These are phyloP conservation scores for Pelochelys cantorii DNA, from an alignment of 2,797 vertebrate species.

Conservation along the genomic window DNA sequence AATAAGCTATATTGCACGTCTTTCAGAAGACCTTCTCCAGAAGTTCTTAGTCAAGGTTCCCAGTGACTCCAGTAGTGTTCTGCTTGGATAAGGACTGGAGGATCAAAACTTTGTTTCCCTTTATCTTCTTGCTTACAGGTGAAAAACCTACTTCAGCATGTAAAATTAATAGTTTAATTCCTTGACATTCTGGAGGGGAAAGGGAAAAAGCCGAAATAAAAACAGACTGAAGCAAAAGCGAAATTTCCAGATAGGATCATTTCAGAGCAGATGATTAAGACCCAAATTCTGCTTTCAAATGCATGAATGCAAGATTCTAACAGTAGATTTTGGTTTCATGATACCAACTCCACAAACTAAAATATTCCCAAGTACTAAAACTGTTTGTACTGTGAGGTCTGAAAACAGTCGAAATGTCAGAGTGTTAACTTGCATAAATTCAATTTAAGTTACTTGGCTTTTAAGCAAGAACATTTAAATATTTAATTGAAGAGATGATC, in stretches of 20 bases:
- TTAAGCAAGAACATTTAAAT: conserved; percentile 17
- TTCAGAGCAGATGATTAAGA: not conserved
- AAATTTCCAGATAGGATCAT: not conserved
- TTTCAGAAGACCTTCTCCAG: not conserved
- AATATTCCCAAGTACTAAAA: not conserved
- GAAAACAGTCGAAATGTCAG: not conserved
- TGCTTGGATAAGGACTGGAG: not conserved
- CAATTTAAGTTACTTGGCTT: conserved; percentile 48
- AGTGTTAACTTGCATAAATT: conserved; percentile 40
- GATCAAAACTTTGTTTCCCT: not conserved
- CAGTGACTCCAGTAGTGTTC: not conserved
- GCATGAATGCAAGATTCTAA: not conserved
- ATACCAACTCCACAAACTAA: not conserved
- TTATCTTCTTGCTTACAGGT: not conserved
- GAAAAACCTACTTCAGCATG: not conserved
- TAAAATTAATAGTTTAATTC: not conserved
- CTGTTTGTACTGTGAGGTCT: not conserved
- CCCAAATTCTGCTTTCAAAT: conserved; percentile 28
- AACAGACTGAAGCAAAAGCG: not conserved
- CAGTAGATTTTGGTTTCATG: conserved; percentile 15
- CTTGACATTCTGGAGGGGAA: not conserved
- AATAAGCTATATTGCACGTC: not conserved
- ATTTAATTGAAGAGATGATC: conserved; percentile 28
- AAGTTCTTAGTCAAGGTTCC: conserved; percentile 25
- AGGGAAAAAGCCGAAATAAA: not conserved